These are phyloP conservation scores for Anas platyrhynchos DNA, from an alignment of 2,113 vertebrate species.

Conservation along the genomic window DNA sequence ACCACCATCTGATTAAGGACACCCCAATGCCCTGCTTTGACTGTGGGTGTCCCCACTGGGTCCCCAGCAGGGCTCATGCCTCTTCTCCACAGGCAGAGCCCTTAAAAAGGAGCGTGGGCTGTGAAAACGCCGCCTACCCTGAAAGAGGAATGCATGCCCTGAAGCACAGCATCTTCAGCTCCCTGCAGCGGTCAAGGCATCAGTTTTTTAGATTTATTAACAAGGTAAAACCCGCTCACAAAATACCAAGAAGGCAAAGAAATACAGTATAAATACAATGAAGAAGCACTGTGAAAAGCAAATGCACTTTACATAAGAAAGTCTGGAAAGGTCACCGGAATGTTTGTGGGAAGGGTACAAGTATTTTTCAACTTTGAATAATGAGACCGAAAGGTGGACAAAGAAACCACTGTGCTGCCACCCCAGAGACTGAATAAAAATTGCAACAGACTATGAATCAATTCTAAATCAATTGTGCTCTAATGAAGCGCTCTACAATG, in stretches of 20 bases:
- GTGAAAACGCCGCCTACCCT: not conserved
- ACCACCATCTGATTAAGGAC: not conserved
- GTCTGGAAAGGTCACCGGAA: constrained; percentile 19
- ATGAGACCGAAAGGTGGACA: not conserved
- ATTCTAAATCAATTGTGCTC: not conserved
- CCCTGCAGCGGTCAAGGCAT: not conserved
- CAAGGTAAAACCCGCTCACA: not conserved
- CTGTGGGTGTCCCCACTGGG: rapidly evolving
- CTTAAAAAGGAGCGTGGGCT: not conserved
- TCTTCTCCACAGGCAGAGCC: not conserved
- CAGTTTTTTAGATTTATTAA: not conserved
- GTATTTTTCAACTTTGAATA: not conserved
- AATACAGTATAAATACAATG: not conserved
- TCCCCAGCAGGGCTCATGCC: not conserved
- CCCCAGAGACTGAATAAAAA: not conserved
- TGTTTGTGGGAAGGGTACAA: not conserved
- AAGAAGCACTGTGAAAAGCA: not conserved
- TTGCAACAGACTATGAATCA: not conserved
- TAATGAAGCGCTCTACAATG: not conserved
- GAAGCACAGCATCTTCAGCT: not conserved
- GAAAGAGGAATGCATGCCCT: not conserved
- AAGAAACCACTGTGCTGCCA: not conserved
- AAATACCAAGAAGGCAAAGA: not conserved
- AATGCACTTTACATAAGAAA: not conserved
- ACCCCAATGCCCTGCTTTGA: not conserved